Percentiles rank a stretch among this genome's conserved stretches.
Evolutionary conservation across 2,113 vertebrate genomes (phyloP).

Genomic region (Crotophaga sulcirostris): DNA sequence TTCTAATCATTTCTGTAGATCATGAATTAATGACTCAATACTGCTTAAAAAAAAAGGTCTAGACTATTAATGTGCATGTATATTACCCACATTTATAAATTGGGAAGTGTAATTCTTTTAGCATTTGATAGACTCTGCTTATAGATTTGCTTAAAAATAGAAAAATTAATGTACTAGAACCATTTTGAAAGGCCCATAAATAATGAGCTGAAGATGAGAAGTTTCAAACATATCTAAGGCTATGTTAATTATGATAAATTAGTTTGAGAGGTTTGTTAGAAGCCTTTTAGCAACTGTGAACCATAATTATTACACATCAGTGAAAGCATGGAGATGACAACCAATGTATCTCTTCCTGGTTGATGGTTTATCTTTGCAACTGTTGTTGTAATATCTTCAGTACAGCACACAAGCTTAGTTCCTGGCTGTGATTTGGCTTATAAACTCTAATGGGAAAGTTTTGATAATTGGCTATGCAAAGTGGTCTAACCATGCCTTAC

Average conservation of each 20-base stretch:
- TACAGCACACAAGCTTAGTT: neutral
- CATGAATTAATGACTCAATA: neutral
- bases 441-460: neutral
- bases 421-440: neutral
- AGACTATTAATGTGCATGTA: neutral
- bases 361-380: neutral
- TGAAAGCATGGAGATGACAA: fast-evolving
- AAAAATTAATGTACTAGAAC: conserved; percentile 74
- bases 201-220: conserved; percentile 54
- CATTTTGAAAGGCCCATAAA: conserved; percentile 64
- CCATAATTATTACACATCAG: neutral
- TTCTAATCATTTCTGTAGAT: neutral
- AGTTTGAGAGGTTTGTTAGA: conserved; percentile 32
- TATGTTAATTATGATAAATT: conserved; percentile 72
- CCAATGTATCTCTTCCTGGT: neutral
- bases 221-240: conserved; percentile 60
- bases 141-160: conserved; percentile 71
- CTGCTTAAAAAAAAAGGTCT: neutral
- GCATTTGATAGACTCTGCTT: conserved; percentile 14
- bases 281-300: conserved; percentile 49
- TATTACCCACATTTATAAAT: conserved; percentile 10
- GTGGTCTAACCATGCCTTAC: neutral
- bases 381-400: neutral
- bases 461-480: neutral
- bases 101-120: neutral